A percentile compares a stretch with the other conserved stretches of the same genome.
These are phyloP conservation scores for Pasiphila rectangulata DNA, from an alignment of 2,888 invertebrate species.

Conservation along the genomic window DNA sequence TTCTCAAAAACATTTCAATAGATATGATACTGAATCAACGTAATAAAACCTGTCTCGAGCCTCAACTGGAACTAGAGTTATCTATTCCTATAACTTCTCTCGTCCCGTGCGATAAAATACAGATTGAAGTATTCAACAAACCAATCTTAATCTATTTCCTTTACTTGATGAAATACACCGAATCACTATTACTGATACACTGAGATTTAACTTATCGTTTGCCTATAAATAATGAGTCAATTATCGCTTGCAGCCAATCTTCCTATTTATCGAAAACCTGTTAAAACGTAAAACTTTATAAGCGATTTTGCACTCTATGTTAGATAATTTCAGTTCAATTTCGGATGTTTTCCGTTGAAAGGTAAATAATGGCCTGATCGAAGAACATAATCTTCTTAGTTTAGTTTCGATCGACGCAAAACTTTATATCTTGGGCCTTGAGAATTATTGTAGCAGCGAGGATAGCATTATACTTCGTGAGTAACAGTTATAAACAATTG, in stretches of 20 bases:
- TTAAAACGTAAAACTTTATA: constrained; percentile 24
- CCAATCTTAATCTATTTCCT: constrained; percentile 28
- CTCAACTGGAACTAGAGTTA: not conserved
- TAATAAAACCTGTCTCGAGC: not conserved
- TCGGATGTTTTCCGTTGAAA: constrained; percentile 34
- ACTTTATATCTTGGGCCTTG: constrained; percentile 61
- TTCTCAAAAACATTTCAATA: no score
- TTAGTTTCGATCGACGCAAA: constrained; percentile 62
- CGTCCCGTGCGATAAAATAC: constrained; percentile 4
- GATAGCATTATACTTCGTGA: constrained; percentile 65
- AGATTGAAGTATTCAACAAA: constrained; percentile 5
- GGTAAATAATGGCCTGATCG: constrained; percentile 59
- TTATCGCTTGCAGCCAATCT: constrained; percentile 57
- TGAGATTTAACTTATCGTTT: constrained; percentile 46
- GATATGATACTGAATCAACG: no score
- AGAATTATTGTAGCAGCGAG: constrained; percentile 72
- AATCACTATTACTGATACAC: constrained; percentile 30
- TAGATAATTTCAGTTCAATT: constrained; percentile 31
- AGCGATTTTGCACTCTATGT: constrained; percentile 37
- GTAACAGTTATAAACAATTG: constrained; percentile 30
- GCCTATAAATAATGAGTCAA: constrained; percentile 61
- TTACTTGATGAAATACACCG: constrained; percentile 32
- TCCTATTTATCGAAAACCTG: constrained; percentile 55
- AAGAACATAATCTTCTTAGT: constrained; percentile 63
- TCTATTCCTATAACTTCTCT: constrained; percentile 4